A percentile compares a stretch with the other conserved stretches of the same genome.
These are phyloP conservation scores for Acronicta aceris DNA, from an alignment of 2,888 invertebrate species.

Conservation along the genomic window DNA sequence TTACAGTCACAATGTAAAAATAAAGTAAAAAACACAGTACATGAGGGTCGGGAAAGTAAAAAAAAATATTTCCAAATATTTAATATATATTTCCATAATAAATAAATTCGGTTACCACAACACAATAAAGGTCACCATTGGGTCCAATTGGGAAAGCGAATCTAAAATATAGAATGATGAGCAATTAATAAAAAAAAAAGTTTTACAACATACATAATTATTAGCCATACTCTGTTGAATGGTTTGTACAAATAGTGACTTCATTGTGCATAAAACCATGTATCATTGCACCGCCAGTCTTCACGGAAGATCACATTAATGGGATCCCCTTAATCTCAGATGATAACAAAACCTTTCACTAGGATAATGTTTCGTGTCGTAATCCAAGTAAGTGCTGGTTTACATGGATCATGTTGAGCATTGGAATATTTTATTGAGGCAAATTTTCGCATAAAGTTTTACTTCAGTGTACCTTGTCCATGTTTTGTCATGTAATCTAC, in stretches of 20 bases:
- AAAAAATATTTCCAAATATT: constrained; percentile 59
- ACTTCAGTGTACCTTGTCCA: no score
- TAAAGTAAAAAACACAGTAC: constrained; percentile 56
- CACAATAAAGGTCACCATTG: constrained; percentile 87
- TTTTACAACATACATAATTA: constrained; percentile 59
- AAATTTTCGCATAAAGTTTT: not conserved
- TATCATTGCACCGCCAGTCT: constrained; percentile 77
- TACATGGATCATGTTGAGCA: constrained; percentile 13
- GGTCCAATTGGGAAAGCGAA: constrained; percentile 58
- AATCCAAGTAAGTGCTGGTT: constrained; percentile 41
- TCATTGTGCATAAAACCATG: constrained; percentile 81
- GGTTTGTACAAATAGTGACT: constrained; percentile 88
- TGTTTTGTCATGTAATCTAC: no score
- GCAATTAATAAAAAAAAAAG: constrained; percentile 60
- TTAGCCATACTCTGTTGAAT: constrained; percentile 66
- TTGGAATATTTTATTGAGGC: no score
- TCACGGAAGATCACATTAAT: constrained; percentile 80
- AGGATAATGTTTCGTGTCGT: constrained; percentile 51
- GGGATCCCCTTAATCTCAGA: constrained; percentile 78
- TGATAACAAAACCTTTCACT: constrained; percentile 55
- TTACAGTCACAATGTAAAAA: constrained; percentile 69
- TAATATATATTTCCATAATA: constrained; percentile 66
- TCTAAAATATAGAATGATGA: constrained; percentile 56
- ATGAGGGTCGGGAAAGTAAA: constrained; percentile 59
- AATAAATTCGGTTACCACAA: constrained; percentile 76